Evolutionary conservation across 2,113 vertebrate genomes (phyloP), one percentile per base, ranked within the genome.

Genomic region (Coryphaenoides rupestris): DNA sequence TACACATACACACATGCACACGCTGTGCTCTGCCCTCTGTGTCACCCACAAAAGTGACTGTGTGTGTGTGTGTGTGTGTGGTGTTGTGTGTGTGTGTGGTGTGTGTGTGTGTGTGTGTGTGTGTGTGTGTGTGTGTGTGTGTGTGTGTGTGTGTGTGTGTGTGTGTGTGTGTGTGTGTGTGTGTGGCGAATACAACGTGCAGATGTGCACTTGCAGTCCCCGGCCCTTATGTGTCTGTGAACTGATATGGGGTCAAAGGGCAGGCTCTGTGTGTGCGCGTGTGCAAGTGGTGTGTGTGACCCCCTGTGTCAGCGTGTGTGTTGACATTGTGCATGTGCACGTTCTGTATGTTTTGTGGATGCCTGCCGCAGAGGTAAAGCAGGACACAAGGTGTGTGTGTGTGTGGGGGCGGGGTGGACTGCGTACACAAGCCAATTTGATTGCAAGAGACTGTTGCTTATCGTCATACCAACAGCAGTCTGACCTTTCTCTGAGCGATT

Each of bases 11-110:
- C 26, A 19, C 58, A 55, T n/a, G 73, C 77, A 75, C 81, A 72
- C 46, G 19, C 76, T 62, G 68, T 14, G 68, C 78, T 65, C 65
- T 82, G 80, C 74, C 74, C 84, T 83, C 78, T 70, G 55, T 73
- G 70, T 73, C 78, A 78, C 67, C 70, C 76, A 60, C 59, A 45
- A 62, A 65, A 28, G 65, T 68, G 75, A 66, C 76, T 72, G 70
- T 75, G 76, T 45, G 40, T 13, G 13, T 50, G 47, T 13, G 9
- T 9, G 47, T 50, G 76, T 47, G 63, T 73, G 69, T 65, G 54
- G 62, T 16, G 19, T 40, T 58, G 58, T 62, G 68, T 54, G 17
- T 19, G 16, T 63, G 58, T 67, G 59, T 58, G 52, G 53, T 67
- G 58, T 45, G 21, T 65, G 53, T n/a, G n/a, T n/a, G n/a, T n/a